A percentile compares a stretch with the other conserved stretches of the same genome.
Conservation (phyloP, 2,797 vertebrate genomes). For the Sebastes miniatus region DNA sequence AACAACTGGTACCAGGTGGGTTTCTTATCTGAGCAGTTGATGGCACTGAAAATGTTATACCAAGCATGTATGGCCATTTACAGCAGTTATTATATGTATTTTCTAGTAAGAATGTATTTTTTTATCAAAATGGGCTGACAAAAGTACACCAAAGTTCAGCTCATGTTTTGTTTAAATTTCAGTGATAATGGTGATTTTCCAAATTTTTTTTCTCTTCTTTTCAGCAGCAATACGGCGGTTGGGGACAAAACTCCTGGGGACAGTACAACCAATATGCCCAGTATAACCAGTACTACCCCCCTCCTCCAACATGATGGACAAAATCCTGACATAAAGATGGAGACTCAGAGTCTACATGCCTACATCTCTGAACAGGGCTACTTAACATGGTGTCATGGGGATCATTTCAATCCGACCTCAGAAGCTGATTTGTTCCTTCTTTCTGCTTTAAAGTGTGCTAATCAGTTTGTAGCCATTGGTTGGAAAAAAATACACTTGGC, state of each 20-base stretch:
- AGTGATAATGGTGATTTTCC: rapidly evolving
- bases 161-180: background rate
- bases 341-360: constrained; percentile 47
- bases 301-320: constrained; percentile 90
- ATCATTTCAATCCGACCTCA: constrained; percentile 25
- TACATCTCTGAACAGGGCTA: constrained; percentile 28
- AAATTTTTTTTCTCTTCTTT: background rate
- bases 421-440: constrained; percentile 17
- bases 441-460: constrained; percentile 34
- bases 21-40: background rate
- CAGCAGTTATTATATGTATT: too few relatives aligned
- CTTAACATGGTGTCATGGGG: constrained; percentile 36
- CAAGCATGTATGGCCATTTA: background rate
- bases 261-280: constrained; percentile 83
- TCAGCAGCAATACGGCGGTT: constrained; percentile 88
- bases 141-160: background rate
- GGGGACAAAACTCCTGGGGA: constrained; percentile 93
- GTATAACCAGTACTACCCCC: constrained; percentile 98
- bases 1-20: constrained; percentile 99
- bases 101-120: background rate
- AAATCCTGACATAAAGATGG: constrained; percentile 30
- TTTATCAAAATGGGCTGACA: background rate
- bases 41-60: background rate
- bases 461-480: constrained; percentile 30
- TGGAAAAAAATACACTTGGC: constrained; percentile 19